A percentile compares a stretch with the other conserved stretches of the same genome.
Conservation (phyloP, 1,140 invertebrate genomes). For the Ceratitis capitata region DNA sequence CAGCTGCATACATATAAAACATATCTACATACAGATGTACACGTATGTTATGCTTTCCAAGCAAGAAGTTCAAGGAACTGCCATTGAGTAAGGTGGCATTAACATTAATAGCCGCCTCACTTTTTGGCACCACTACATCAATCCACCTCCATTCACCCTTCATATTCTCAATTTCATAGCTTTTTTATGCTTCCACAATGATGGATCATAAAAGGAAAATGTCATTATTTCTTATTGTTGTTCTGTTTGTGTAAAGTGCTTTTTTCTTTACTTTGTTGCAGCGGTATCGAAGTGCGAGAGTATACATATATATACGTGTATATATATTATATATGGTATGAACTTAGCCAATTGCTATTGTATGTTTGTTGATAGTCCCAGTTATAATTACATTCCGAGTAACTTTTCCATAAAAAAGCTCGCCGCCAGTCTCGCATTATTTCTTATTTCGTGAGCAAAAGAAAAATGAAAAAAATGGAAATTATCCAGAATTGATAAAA, state of each 20-base stretch:
- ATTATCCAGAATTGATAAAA: neutral
- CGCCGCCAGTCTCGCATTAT: neutral
- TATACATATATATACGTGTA: no score
- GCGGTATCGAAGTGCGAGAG: neutral
- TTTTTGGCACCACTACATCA: neutral
- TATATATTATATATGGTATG: neutral
- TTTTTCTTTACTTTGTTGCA: neutral
- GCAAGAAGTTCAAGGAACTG: conserved; percentile 2
- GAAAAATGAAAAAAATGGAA: neutral
- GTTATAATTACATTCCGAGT: conserved; percentile 22
- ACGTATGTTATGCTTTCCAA: neutral
- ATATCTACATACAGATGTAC: neutral
- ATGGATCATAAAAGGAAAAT: conserved; percentile 20
- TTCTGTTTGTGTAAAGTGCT: neutral
- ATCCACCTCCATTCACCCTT: neutral
- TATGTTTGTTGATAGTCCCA: neutral
- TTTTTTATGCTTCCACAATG: neutral
- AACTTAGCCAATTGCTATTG: neutral
- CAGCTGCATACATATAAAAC: neutral
- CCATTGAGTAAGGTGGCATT: neutral
- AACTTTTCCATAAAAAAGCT: conserved; percentile 1
- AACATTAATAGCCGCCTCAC: neutral
- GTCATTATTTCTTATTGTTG: neutral
- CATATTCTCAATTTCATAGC: neutral
- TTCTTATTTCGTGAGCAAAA: neutral